Conservation (phyloP, 2,888 invertebrate species). For the Phengaris arion region DNA sequence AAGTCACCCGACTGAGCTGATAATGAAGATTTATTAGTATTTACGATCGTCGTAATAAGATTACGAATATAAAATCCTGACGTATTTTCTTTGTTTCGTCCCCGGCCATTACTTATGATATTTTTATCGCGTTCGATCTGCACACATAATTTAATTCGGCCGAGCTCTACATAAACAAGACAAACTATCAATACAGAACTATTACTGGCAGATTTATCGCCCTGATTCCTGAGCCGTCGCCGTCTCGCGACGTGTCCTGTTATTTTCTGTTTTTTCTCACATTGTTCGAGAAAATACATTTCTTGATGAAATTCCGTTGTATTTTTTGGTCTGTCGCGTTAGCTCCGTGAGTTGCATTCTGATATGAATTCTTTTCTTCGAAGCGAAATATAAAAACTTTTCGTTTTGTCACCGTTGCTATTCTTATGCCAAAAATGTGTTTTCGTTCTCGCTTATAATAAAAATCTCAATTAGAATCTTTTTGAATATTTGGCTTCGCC, state of each 20-base stretch:
- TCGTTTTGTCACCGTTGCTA: constrained; percentile 20
- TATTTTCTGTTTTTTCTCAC: constrained; percentile 26
- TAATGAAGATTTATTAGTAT: constrained; percentile 13
- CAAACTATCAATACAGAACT: constrained; percentile 23
- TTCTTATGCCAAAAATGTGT: constrained; percentile 25
- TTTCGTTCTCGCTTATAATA: constrained; percentile 20
- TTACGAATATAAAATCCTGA: constrained; percentile 4
- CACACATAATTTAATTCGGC: constrained; percentile 21
- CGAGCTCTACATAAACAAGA: constrained; percentile 18
- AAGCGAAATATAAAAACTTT: constrained; percentile 24
- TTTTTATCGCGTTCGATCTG: constrained; percentile 8
- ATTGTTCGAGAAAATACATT: constrained; percentile 34
- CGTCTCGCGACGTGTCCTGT: constrained; percentile 23
- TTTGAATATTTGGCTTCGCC: constrained; percentile 14
- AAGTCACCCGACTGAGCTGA: constrained; percentile 9
- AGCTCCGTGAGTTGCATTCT: constrained; percentile 35
- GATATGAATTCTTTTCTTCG: constrained; percentile 29
- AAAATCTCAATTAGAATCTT: constrained; percentile 25
- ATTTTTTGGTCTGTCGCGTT: constrained; percentile 35
- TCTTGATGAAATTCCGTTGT: constrained; percentile 34
- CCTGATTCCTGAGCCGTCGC: constrained; percentile 20
- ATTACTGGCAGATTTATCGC: constrained; percentile 26
- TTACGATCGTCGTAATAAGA: constrained; percentile 6
- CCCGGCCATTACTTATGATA: constrained; percentile 1
- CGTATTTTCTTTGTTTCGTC: constrained; percentile 5